Evolutionary conservation across 2,113 vertebrate genomes (phyloP).

Genomic region (Cheilinus undulatus): DNA sequence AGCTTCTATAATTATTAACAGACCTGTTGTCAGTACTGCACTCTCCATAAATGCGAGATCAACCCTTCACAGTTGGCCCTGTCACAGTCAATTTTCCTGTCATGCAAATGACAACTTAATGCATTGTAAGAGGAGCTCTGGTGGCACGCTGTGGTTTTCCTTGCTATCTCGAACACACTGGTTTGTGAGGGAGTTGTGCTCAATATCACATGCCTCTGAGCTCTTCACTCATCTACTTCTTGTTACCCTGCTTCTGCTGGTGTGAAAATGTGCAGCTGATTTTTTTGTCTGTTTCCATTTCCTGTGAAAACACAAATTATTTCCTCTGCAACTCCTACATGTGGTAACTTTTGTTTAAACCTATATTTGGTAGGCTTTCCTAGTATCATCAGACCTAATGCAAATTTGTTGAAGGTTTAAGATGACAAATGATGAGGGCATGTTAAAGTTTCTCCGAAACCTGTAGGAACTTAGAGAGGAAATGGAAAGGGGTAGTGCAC

Average conservation of each 20-base stretch:
- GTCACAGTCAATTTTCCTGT: too few species aligned
- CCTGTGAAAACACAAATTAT: slow-evolving; percentile 25
- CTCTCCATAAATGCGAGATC: neutral
- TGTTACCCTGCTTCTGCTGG: neutral
- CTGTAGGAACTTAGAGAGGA: neutral
- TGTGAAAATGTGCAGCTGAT: neutral
- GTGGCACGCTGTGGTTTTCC: neutral
- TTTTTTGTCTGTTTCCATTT: slow-evolving; percentile 29
- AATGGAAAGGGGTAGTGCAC: neutral
- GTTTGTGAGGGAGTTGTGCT: neutral
- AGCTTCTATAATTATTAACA: neutral
- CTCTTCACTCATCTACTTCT: neutral
- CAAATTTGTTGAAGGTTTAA: too few species aligned
- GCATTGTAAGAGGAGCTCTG: accelerated
- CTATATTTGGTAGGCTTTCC: neutral
- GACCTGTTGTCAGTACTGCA: neutral
- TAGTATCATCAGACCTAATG: neutral
- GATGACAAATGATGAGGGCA: too few species aligned
- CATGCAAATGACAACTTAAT: too few species aligned
- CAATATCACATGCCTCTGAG: neutral
- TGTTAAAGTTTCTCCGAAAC: neutral
- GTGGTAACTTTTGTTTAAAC: neutral
- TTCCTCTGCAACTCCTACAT: slow-evolving; percentile 16
- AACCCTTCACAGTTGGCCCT: too few species aligned
- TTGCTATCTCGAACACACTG: neutral